These are phyloP conservation scores for Eupithecia subumbrata DNA, from an alignment of 2,888 invertebrate genomes.

Conservation along the genomic window DNA sequence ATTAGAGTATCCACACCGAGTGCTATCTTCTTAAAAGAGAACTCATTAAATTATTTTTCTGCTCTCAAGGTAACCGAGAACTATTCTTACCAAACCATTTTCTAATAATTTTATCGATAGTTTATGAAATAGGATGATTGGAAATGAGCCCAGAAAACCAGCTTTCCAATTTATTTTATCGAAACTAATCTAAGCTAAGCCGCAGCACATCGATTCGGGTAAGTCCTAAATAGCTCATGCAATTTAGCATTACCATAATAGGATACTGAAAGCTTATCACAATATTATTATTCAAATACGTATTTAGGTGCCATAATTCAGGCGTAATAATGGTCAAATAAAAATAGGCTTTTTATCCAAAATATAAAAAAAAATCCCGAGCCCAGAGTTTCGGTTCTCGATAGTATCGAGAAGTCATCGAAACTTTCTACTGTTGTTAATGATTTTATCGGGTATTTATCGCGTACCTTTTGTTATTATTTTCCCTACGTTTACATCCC, in stretches of 20 bases:
- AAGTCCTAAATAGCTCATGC: constrained; percentile 19
- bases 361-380: not conserved
- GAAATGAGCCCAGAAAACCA: constrained; percentile 13
- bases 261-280: not conserved
- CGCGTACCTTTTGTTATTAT: no score
- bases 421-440: not conserved
- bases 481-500: no score
- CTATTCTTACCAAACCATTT: constrained; percentile 17
- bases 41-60: no score
- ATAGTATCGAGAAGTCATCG: no score
- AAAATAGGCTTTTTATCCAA: not conserved
- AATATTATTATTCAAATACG: not conserved
- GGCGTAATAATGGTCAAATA: not conserved
- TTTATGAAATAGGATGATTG: constrained; percentile 8
- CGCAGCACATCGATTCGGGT: constrained; percentile 3
- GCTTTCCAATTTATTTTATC: constrained; percentile 24
- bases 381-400: not conserved
- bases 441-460: no score
- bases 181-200: constrained; percentile 16
- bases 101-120: not conserved
- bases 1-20: no score
- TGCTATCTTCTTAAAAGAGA: no score
- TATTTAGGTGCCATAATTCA: not conserved
- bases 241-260: constrained; percentile 22
- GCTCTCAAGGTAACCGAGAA: not conserved